Evolutionary conservation across 2,888 invertebrate species (phyloP), one percentile per base, ranked within the genome.

Genomic region (Cerastis rubricosa): DNA sequence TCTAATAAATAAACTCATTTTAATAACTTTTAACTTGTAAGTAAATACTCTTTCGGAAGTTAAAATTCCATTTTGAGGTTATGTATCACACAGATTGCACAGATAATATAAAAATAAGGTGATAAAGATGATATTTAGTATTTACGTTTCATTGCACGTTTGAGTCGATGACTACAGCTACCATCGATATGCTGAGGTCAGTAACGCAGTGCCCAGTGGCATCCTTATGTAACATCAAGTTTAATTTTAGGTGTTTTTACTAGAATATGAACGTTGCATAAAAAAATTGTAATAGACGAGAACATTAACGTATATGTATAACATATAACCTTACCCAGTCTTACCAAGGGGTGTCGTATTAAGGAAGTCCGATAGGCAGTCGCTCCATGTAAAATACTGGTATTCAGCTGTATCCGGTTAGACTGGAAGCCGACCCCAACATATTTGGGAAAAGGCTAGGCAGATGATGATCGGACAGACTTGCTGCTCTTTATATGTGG

Each of bases 1-100:
- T 78, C 94, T 94, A 49, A 95, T 94, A 79, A 96, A 94, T 85
- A 95, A 82, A 86, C 95, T 94, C 96, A 96, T 96, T 90, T 90
- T 94, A n/a, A 43, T n/a, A n/a, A n/a, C n/a, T n/a, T n/a, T 65
- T n/a, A 43, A 43, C 64, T 82, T 84, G 77, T 85, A 69, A 7
- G 51, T 84, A 71, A 74, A 84, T 64, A 76, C 67, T 29, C 4
- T 19, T 71, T 76, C 69, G 49, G 65, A 73, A 76, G n/a, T 80
- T 71, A 84, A 9, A 57, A 76, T 25, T 19, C 86, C 91, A 92
- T 93, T 91, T 90, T 90, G 77, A 90, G 90, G 91, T 90, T 91
- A 90, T 89, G 85, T 78, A 59, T 81, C 54, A 80, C n/a, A n/a
- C n/a, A n/a, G n/a, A n/a, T n/a, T n/a, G n/a, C 71, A 84, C 77